Base-by-base conservation (phyloP, 2,888 invertebrate genomes). In the Mellilla xanthometata region DNA sequence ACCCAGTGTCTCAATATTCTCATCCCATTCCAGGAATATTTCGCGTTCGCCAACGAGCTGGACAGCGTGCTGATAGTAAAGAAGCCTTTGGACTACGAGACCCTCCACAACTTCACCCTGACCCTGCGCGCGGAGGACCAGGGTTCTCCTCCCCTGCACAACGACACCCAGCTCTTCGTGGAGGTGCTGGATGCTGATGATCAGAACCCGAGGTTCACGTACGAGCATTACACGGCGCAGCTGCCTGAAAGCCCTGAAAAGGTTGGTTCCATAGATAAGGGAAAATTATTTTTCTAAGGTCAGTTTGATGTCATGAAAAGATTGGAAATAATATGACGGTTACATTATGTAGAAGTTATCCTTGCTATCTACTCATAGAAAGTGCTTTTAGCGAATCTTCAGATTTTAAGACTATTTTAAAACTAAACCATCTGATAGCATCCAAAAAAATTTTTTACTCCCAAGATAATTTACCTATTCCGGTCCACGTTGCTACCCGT, bases 181-280 rank as follows among this genome's bases (percentile, higher is more conserved):
- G 93, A 72, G 31, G 94, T 97, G 29, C 92, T 96, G 12, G 97
- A 97, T 75, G 96, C 97, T 0, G 97, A 97, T 67, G 97, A 97
- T 78, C 97, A 97, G 83, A 97, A 97, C 87, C 97, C 97, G 0
- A 92, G 92, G 62, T 97, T 97, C 72, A 70, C 91, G 5, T 92
- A 93, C 51, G 95, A 96, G 31, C 92, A 95, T 52, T 96, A 95
- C 70, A 92, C 92, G 28, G 93, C 95, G 0, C 81, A 91, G 4
- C 65, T 97, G 40, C 94, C 95, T 0, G 91, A 92, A 5, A 90
- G 92, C 36, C 91, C 91, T 0, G 80, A 81, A 52, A 84, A 85
- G 68, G 92, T 92, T 52, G 63, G 60, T 6, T 6, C 7, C 8
- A n/a, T n/a, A n/a, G n/a, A n/a, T n/a, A n/a, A n/a, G n/a, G n/a